A percentile compares a stretch with the other conserved stretches of the same genome.
Conservation (phyloP, 2,797 vertebrate genomes). For the Smutsia gigantea region DNA sequence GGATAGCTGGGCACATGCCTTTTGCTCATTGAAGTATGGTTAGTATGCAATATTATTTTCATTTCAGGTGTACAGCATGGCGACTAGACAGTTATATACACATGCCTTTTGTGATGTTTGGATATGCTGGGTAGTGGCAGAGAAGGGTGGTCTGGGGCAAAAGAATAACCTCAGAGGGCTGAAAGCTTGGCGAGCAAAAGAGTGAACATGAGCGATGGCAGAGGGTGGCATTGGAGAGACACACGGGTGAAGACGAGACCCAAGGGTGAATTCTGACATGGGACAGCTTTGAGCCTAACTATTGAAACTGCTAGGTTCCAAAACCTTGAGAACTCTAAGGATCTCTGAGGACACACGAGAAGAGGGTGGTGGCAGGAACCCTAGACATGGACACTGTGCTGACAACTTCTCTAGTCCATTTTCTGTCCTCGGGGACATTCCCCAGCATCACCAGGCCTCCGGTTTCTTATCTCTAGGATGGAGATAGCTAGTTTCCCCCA, state of each 20-base stretch:
- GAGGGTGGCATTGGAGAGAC: not conserved
- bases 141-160: not conserved
- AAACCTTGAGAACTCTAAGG: not conserved
- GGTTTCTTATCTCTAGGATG: not conserved
- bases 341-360: not conserved
- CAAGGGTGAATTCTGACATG: not conserved
- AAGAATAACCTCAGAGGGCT: not conserved
- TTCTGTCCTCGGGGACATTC: not conserved
- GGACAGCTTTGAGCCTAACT: not conserved
- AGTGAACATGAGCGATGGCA: not conserved
- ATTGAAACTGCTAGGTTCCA: not conserved
- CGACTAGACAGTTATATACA: too few species aligned
- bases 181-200: not conserved
- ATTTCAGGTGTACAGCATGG: too few species aligned
- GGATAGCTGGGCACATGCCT: not conserved
- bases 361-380: not conserved
- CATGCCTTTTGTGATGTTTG: fast-evolving
- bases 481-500: not conserved
- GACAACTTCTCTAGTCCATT: not conserved
- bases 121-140: not conserved
- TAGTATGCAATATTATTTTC: too few species aligned
- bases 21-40: too few species aligned
- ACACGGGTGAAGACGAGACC: not conserved
- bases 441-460: not conserved
- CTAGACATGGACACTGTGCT: not conserved